These are phyloP conservation scores for Argentina silus DNA, from an alignment of 2,797 vertebrate species.

Conservation along the genomic window DNA sequence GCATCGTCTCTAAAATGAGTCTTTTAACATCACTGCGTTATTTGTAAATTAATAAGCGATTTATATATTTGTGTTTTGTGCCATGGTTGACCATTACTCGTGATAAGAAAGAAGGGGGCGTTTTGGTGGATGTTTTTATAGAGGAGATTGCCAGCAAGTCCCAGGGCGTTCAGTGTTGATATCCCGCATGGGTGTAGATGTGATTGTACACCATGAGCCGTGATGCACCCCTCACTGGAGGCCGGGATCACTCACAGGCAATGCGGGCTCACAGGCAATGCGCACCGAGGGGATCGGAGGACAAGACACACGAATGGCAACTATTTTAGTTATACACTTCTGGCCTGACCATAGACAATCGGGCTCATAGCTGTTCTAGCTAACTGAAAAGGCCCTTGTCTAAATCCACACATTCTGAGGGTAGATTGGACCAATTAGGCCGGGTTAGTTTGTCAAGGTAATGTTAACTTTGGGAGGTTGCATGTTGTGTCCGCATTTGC, in stretches of 20 bases:
- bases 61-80: constrained; percentile 1
- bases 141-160: constrained; percentile 42
- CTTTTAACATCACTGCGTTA: not conserved
- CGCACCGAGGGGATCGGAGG: constrained; percentile 37
- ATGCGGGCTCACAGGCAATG: too few species aligned
- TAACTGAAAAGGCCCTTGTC: not conserved
- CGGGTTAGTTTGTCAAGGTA: not conserved
- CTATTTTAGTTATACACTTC: constrained; percentile 14
- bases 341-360: constrained; percentile 16
- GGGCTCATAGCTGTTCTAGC: constrained; percentile 14
- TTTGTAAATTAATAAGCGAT: not conserved
- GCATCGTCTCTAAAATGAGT: not conserved
- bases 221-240: constrained; percentile 56
- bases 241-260: constrained; percentile 40
- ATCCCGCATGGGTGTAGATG: constrained; percentile 22
- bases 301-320: constrained; percentile 39
- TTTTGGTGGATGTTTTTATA: constrained; percentile 2
- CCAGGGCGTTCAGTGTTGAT: constrained; percentile 31
- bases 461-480: not conserved
- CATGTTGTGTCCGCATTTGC: not conserved
- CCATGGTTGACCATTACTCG: constrained; percentile 44
- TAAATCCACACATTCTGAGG: not conserved
- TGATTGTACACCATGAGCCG: constrained; percentile 49
- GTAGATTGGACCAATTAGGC: not conserved
- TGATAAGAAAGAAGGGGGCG: not conserved